Evolutionary conservation across 2,888 invertebrate genomes (phyloP), one percentile per base, ranked within the genome.

Genomic region (Cepaea hortensis): DNA sequence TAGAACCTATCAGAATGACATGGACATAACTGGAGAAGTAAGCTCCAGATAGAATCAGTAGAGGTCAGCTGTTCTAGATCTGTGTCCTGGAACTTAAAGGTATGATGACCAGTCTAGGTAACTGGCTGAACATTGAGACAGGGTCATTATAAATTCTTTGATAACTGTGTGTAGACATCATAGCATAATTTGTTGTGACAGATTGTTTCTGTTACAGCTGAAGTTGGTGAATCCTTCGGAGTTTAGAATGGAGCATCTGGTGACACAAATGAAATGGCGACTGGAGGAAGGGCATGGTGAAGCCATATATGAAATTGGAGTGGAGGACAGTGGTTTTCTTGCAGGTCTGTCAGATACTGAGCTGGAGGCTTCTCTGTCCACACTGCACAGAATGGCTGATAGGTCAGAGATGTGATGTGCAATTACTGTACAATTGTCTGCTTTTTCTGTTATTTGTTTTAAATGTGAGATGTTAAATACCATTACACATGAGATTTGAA

Each of bases 261-360:
- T 99, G 46, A 99, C 99, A 0, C 99, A 99, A 96, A 96, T 99
- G 96, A 99, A 99, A 95, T 99, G 99, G 99, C 96, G 99, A 0
- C 96, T 99, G 15, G 96, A 98, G 0, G 98, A 98, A 95, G 98
- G 99, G 61, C 97, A 98, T 90, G 99, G 99, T 0, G 97, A 98
- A 94, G 99, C 99, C 0, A 98, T 99, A 89, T 99, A 99, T 95
- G 98, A 99, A 95, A 97, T 99, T 82, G 99, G 99, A 13, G 95
- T 95, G 48, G 94, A 93, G 86, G 94, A 95, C 89, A 93, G 92
- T 90, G 98, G 98, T 0, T 96, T 97, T 84, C 95, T 99, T 90
- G 96, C 97, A 15, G 99, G 99, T 5, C 96, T 99, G 9, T 96
- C 96, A 0, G 96, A 96, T 85, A 95, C 96, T 15, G 98, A 98